These are phyloP conservation scores for Diplosoma virens DNA, from an alignment of 23 tunicate species.

Conservation along the genomic window DNA sequence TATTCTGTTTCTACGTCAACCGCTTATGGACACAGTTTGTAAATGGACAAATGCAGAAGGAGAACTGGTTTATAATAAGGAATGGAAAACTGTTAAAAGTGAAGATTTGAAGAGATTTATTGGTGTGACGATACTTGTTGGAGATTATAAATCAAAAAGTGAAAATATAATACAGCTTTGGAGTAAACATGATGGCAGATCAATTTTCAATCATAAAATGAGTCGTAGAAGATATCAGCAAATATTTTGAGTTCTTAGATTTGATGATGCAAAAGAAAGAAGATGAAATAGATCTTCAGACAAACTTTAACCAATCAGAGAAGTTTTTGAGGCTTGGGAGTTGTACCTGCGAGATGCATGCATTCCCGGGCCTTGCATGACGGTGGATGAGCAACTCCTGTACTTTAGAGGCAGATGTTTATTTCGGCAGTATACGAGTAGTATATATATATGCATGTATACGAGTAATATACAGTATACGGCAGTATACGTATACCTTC, in stretches of 20 bases:
- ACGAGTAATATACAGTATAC: no score
- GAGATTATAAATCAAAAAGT: constrained; percentile 18
- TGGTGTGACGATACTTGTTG: constrained; percentile 25
- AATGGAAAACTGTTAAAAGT: no score
- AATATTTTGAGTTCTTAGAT: constrained; percentile 27
- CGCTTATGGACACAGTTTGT: no score
- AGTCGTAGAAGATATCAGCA: constrained; percentile 20
- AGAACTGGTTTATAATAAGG: no score
- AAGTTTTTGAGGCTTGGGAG: constrained; percentile 21
- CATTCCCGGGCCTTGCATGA: constrained; percentile 29
- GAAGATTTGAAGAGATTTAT: constrained; percentile 12
- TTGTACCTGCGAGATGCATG: constrained; percentile 28
- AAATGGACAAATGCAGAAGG: no score
- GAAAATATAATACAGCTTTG: constrained; percentile 33
- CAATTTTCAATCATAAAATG: constrained; percentile 26
- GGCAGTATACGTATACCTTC: no score
- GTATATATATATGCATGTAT: no score
- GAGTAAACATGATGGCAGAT: constrained; percentile 25
- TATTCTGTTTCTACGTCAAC: no score
- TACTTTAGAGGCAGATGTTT: constrained; percentile 28
- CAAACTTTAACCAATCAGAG: constrained; percentile 34
- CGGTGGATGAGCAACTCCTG: constrained; percentile 21
- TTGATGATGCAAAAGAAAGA: constrained; percentile 27
- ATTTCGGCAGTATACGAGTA: constrained; percentile 27
- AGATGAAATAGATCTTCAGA: constrained; percentile 30